Percentiles rank a stretch among this genome's conserved stretches.
phyloP scores from a whole-genome alignment of 1,140 invertebrate genomes.

The Drosophila aff. region DNA sequence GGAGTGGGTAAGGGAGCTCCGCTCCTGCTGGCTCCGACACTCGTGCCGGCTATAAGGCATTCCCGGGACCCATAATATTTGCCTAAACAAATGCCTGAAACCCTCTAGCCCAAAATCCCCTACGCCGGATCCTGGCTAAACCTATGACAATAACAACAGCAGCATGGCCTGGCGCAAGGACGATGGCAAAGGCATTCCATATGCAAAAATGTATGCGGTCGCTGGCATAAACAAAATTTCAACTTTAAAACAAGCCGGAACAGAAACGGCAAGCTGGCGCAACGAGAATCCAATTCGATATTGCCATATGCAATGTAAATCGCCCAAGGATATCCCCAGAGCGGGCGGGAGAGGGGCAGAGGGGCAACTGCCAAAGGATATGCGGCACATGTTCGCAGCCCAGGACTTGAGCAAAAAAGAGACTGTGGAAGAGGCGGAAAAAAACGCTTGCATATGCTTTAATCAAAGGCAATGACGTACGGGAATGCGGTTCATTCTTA shows the following conservation, averaged over 20 bases:
- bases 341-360: too few relatives aligned
- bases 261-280: constrained; percentile 58
- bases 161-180: constrained; percentile 23
- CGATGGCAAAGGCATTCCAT: constrained; percentile 46
- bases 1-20: background rate
- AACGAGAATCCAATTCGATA: constrained; percentile 59
- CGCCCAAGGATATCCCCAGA: constrained; percentile 35
- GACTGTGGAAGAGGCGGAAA: constrained; percentile 33
- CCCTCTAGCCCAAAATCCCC: constrained; percentile 20
- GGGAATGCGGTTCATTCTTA: constrained; percentile 77
- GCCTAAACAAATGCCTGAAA: constrained; percentile 45
- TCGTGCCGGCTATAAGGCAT: constrained; percentile 39
- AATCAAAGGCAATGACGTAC: constrained; percentile 75
- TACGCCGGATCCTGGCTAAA: constrained; percentile 7
- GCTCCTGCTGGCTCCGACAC: constrained; percentile 9
- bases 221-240: constrained; percentile 48
- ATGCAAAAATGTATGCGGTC: constrained; percentile 54
- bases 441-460: constrained; percentile 71
- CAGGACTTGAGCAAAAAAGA: constrained; percentile 12
- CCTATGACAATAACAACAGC: constrained; percentile 31
- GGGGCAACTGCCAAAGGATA: constrained; percentile 16
- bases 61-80: constrained; percentile 56
- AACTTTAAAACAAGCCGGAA: constrained; percentile 53
- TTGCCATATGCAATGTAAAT: constrained; percentile 51
- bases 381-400: constrained; percentile 29